Base-by-base conservation (phyloP, 2,113 vertebrate genomes). In the Melanotaenia duboulayi region DNA sequence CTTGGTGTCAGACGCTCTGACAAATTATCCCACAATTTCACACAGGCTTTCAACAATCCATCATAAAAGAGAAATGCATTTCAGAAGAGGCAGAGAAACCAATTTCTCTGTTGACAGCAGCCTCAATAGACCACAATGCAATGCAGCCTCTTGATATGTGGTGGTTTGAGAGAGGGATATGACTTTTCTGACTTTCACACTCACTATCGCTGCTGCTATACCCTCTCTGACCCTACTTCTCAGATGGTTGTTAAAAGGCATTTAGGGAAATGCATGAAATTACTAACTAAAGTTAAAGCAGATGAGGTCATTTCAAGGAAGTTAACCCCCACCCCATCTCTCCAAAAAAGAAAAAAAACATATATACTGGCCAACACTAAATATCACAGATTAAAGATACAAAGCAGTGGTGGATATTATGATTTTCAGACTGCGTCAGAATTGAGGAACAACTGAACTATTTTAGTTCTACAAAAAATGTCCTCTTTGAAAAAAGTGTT, bases 21-120 rank as follows among this genome's bases (percentile, higher is more conserved):
- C 64, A 73, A 81, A 88, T 70, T 68, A 76, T 28, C 69, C 77
- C 65, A 48, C 78, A 84, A 69, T 76, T 85, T 86, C 54, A 75
- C 79, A 50, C 66, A 7, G 20, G 46, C 80, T 65, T 83, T 81
- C 85, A 71, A 56, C 79, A 66, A 83, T 80, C 81, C 69, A 65
- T 87, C 87, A 81, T 83, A 65, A 66, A 83, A 68, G 75, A 82
- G 73, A 86, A 85, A 86, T 82, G 75, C 55, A 78, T 86, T 80
- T 74, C 71, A 78, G 76, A 86, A 57, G 76, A 86, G 76, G 75
- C 80, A 51, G 62, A 40, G 72, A 81, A 86, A 85, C 48, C 81
- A 87, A 86, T 81, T 82, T 83, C 79, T 86, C 42, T 19, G 11
- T 39, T 80, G 81, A 84, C 83, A 78, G 79, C 67, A 13, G 65